Conservation (phyloP, 1,140 invertebrate genomes). For the Leptinotarsa defecta region DNA sequence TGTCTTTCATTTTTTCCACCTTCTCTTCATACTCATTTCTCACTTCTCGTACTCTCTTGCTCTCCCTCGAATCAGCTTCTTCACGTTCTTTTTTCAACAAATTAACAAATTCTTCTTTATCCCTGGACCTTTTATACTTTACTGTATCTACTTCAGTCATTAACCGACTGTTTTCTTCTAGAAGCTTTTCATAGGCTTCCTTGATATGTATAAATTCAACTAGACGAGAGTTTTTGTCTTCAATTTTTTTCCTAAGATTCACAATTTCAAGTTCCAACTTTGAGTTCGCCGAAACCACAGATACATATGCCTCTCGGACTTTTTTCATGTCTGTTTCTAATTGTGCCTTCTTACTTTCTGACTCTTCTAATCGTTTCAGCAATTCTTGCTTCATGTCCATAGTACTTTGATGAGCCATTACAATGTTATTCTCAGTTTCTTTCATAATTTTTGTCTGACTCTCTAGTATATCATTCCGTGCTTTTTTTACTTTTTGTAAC, state of each 20-base stretch:
- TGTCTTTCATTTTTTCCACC: constrained; percentile 69
- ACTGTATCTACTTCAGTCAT: constrained; percentile 51
- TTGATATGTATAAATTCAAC: constrained; percentile 40
- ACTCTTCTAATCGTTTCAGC: constrained; percentile 32
- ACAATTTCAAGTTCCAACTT: constrained; percentile 49
- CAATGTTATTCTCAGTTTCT: constrained; percentile 41
- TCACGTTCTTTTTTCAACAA: constrained; percentile 47
- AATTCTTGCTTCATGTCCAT: constrained; percentile 41
- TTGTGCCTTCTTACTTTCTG: constrained; percentile 22
- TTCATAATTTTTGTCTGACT: constrained; percentile 42
- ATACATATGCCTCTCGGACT: constrained; percentile 46
- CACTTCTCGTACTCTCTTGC: constrained; percentile 57
- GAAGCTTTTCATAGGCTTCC: constrained; percentile 52
- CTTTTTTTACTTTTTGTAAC: constrained; percentile 38
- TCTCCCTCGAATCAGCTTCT: constrained; percentile 36
- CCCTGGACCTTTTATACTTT: constrained; percentile 50
- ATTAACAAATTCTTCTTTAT: constrained; percentile 49
- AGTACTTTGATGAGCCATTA: constrained; percentile 38
- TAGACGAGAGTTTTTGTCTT: constrained; percentile 45
- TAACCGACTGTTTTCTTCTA: constrained; percentile 52
- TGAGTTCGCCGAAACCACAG: constrained; percentile 46
- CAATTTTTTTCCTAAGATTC: constrained; percentile 44
- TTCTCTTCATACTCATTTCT: constrained; percentile 68
- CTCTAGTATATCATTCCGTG: constrained; percentile 39
- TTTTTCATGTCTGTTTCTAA: constrained; percentile 40